phyloP scores from a whole-genome alignment of 2,888 invertebrate species.

The Tetheella fluctuosa region DNA sequence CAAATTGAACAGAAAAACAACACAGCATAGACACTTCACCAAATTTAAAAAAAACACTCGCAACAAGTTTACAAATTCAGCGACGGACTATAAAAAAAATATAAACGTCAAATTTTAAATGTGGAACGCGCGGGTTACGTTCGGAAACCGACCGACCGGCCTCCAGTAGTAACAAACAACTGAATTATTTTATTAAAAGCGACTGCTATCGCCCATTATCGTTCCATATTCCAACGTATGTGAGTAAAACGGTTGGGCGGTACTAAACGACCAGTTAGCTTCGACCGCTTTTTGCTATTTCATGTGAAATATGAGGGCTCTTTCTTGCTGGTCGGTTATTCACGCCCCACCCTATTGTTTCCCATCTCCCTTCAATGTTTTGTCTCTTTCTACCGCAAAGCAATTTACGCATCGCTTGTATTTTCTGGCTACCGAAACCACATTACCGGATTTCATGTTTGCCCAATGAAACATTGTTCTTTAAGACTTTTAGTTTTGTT shows the following conservation, averaged over 20 bases:
- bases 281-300: constrained; percentile 23
- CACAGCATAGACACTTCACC: neutral
- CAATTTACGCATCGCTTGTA: constrained; percentile 53
- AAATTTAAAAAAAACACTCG: neutral
- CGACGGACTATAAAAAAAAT: constrained; percentile 5
- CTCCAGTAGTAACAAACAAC: constrained; percentile 59
- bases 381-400: constrained; percentile 40
- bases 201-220: constrained; percentile 69
- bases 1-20: neutral
- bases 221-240: constrained; percentile 68
- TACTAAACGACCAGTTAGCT: constrained; percentile 35
- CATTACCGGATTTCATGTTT: constrained; percentile 49
- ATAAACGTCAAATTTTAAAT: constrained; percentile 34
- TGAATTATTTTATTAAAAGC: constrained; percentile 79
- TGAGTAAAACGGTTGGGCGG: constrained; percentile 73
- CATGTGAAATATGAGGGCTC: constrained; percentile 20
- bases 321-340: constrained; percentile 26
- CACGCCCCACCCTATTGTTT: constrained; percentile 55
- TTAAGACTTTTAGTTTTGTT: neutral
- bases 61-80: neutral
- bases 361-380: constrained; percentile 40
- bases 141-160: constrained; percentile 51
- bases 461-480: constrained; percentile 18
- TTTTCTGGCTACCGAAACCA: constrained; percentile 49
- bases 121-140: constrained; percentile 30